These are phyloP conservation scores for Typhlichthys subterraneus DNA, from an alignment of 2,797 vertebrate species.

Conservation along the genomic window DNA sequence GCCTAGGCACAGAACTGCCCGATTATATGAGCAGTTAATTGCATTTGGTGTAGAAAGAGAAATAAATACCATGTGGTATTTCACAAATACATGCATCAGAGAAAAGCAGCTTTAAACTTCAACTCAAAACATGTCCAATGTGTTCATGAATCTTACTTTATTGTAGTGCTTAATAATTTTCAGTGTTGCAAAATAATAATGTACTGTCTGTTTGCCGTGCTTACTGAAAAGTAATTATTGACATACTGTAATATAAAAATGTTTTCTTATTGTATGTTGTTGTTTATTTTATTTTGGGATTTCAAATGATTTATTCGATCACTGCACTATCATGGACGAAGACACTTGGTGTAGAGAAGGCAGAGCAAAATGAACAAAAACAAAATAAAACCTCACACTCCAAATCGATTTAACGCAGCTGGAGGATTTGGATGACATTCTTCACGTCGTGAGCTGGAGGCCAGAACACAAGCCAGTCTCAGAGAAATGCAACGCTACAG, in stretches of 20 bases:
- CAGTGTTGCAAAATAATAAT: slow-evolving; percentile 3
- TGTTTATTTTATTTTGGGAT: slow-evolving; percentile 4
- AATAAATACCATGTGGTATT: slow-evolving; percentile 2
- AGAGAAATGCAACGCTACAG: slow-evolving; percentile 4
- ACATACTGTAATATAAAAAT: no score
- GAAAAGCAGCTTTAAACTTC: slow-evolving; percentile 9
- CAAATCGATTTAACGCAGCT: slow-evolving; percentile 17
- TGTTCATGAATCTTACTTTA: slow-evolving; percentile 16
- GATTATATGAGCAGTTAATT: slow-evolving; percentile 32
- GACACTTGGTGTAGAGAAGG: slow-evolving; percentile 9
- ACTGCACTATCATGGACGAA: slow-evolving; percentile 10
- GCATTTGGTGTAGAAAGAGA: slow-evolving; percentile 7
- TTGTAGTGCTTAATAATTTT: background rate
- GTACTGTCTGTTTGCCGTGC: background rate
- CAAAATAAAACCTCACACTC: slow-evolving; percentile 2
- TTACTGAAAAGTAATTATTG: no score
- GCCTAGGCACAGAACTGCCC: slow-evolving; percentile 21
- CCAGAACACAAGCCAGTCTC: slow-evolving; percentile 16
- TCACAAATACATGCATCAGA: slow-evolving; percentile 11
- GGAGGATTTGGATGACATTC: slow-evolving; percentile 20
- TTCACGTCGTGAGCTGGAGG: slow-evolving; percentile 24
- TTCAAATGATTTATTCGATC: slow-evolving; percentile 35
- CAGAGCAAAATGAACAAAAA: slow-evolving; percentile 13
- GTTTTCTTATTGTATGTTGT: background rate
- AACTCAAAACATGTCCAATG: slow-evolving; percentile 2